Evolutionary conservation across 2,888 invertebrate species (phyloP).

Genomic region (Erynnis tages): DNA sequence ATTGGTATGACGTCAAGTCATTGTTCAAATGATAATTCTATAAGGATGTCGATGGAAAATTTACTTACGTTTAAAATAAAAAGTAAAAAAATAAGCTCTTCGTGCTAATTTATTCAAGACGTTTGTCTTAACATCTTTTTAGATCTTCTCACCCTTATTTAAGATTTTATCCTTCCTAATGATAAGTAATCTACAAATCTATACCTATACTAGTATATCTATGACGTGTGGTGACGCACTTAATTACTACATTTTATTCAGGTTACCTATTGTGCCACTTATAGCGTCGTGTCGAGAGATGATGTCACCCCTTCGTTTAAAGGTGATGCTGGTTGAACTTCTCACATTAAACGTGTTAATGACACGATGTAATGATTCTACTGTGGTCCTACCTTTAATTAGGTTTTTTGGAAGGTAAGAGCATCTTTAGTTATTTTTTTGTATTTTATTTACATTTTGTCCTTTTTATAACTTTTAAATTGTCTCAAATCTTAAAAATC

Average conservation of each 20-base stretch:
- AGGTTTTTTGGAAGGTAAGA: background rate
- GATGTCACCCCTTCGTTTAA: conserved; percentile 15
- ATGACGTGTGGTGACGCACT: conserved; percentile 7
- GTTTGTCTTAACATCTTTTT: too few species aligned
- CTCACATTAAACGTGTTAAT: background rate
- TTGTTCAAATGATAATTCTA: conserved; percentile 1
- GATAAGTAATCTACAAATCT: too few species aligned
- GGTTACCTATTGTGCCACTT: conserved; percentile 16
- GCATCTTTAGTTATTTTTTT: too few species aligned
- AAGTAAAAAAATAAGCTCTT: too few species aligned
- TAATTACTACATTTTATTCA: conserved; percentile 1
- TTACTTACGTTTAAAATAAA: too few species aligned
- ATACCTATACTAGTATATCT: too few species aligned
- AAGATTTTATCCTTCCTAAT: too few species aligned
- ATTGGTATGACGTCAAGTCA: conserved; percentile 1
- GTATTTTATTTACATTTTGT: too few species aligned
- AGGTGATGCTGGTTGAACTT: conserved; percentile 20
- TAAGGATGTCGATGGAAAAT: background rate
- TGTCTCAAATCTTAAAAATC: too few species aligned
- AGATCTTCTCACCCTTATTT: too few species aligned
- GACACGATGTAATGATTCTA: background rate
- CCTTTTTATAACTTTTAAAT: too few species aligned
- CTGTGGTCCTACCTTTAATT: background rate
- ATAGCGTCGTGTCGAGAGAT: conserved; percentile 7
- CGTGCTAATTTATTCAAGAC: too few species aligned